Conservation (phyloP, 2,797 vertebrate genomes). For the Gila robusta region DNA sequence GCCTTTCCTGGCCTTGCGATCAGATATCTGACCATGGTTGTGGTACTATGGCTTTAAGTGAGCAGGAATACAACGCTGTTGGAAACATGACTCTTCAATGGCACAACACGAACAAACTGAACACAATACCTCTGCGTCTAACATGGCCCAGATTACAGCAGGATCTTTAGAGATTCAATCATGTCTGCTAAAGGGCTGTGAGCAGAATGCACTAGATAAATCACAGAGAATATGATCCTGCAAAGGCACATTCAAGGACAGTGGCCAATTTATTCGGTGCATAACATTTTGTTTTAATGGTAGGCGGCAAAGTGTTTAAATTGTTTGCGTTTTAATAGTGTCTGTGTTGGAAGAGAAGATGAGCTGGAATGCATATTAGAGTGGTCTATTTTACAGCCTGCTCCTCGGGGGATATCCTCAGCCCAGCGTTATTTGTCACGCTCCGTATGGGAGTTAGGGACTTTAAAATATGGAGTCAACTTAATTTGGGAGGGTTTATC, state of each 20-base stretch:
- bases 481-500: constrained; percentile 48
- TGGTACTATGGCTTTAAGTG: constrained; percentile 20
- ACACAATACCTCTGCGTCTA: constrained; percentile 38
- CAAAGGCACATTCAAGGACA: constrained; percentile 49
- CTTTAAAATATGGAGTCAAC: constrained; percentile 39
- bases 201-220: constrained; percentile 22
- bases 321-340: constrained; percentile 49
- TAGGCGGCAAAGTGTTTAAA: constrained; percentile 42
- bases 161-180: constrained; percentile 56
- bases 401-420: constrained; percentile 46
- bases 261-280: constrained; percentile 30
- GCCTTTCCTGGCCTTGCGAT: constrained; percentile 51
- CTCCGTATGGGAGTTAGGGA: constrained; percentile 16
- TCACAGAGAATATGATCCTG: constrained; percentile 17
- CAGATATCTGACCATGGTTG: constrained; percentile 35
- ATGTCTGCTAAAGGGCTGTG: constrained; percentile 14
- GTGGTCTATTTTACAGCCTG: constrained; percentile 38
- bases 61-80: constrained; percentile 25
- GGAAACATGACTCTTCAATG: constrained; percentile 41
- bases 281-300: constrained; percentile 51
- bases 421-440: constrained; percentile 43
- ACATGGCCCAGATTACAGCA: constrained; percentile 23
- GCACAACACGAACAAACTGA: constrained; percentile 42
- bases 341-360: constrained; percentile 39
- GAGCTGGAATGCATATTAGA: constrained; percentile 44